These are phyloP conservation scores for Clavelina lepadiformis DNA, from an alignment of 23 tunicate species.

Conservation along the genomic window DNA sequence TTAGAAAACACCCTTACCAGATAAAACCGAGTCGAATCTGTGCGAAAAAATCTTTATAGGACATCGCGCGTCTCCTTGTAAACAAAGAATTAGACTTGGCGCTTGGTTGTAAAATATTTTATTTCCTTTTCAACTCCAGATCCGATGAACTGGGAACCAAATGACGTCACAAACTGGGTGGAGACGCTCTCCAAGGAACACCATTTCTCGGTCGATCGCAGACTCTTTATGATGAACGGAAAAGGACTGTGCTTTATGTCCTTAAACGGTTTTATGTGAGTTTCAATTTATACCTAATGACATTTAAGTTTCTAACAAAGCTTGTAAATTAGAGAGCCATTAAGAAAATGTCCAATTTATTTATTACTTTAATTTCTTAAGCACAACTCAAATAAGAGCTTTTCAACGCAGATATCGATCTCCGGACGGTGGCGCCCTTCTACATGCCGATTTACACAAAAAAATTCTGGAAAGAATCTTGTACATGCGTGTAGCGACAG, in stretches of 20 bases:
- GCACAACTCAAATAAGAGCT: not conserved
- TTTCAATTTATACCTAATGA: not conserved
- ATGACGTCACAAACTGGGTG: slow-evolving; percentile 44
- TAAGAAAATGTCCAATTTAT: too few species aligned
- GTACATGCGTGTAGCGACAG: too few species aligned
- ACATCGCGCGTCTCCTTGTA: too few species aligned
- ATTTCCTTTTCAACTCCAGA: too few species aligned
- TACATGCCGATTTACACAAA: slow-evolving; percentile 33
- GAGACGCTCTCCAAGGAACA: slow-evolving; percentile 12
- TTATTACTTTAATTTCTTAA: too few species aligned
- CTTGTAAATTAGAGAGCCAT: too few species aligned
- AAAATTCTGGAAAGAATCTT: slow-evolving; percentile 24
- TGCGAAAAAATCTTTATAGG: too few species aligned
- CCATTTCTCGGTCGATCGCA: slow-evolving; percentile 27
- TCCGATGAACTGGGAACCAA: slow-evolving; percentile 40
- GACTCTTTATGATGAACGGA: slow-evolving; percentile 54
- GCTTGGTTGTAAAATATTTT: too few species aligned
- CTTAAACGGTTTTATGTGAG: slow-evolving; percentile 47
- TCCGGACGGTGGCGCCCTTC: slow-evolving; percentile 56
- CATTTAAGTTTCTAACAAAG: too few species aligned
- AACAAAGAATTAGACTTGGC: too few species aligned
- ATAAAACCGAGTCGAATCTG: too few species aligned
- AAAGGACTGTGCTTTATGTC: slow-evolving; percentile 67
- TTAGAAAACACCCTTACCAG: too few species aligned
- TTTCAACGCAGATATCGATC: slow-evolving; percentile 29